Evolutionary conservation across 1,140 invertebrate species (phyloP), one percentile per base, ranked within the genome.

Genomic region (Tachypleus tridentatus): DNA sequence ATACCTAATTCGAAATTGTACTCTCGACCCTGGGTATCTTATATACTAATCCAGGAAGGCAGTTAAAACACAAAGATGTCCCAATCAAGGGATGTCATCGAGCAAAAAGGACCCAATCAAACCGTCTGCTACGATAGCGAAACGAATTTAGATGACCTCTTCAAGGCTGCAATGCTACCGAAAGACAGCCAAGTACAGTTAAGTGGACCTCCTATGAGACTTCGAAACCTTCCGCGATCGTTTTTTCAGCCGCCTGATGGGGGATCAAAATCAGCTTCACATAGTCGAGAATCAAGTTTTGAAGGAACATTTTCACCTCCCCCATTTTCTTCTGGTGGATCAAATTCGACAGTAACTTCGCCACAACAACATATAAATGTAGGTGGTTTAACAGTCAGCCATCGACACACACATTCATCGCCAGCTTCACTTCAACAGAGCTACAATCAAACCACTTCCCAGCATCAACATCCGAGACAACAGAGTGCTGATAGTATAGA

Each of bases 231-330:
- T 74, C 94, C 94, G 69, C 86, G 93, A 77, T 97, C 93, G 65
- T 98, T 98, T 82, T 98, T 97, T 81, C 92, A 89, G 75, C 93
- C 93, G 70, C 94, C 94, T 67, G 89, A 89, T 73, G 89, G 88
- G 64, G 88, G 89, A 73, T 89, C 87, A 72, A 91, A 89, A 78
- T 88, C 86, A 71, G 88, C 89, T 73, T 87, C 88, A 71, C 89
- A 93, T 80, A 90, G 88, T 74, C 85, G 91, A 71, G 91, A 94
- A 78, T 93, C 93, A 78, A 91, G 88, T 69, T 85, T 87, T 56
- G 92, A 96, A 80, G 91, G 69, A 51, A 70, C 70, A 4, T 73
- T 64, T 74, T 73, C 74, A 65, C 82, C 81, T 66, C 78, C 74
- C 66, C 83, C 82, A 49, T 74, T 78, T 7, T 29, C 29, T 29